Base-by-base conservation (phyloP, 2,113 vertebrate species). In the Uropsilus gracilis region DNA sequence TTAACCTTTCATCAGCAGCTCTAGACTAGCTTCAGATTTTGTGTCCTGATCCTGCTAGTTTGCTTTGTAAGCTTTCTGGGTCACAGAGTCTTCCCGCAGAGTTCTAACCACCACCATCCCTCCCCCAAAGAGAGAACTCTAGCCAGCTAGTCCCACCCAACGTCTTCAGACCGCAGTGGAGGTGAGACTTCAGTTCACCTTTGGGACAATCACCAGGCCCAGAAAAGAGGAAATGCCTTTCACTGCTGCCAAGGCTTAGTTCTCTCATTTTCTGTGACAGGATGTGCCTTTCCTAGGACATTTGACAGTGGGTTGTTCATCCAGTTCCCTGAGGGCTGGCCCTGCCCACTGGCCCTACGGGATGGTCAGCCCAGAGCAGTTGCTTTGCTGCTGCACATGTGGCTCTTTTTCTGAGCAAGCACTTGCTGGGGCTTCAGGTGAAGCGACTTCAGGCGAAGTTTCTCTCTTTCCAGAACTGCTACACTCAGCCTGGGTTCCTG, bases 151-250 rank as follows among this genome's bases (percentile, higher is more conserved):
- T 17, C 50, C 16, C 50, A 17, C 50, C 50, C 14, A 1, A 53
- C 17, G 10, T 30, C 42, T 57, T 68, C 30, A 3, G 28, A 20
- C 39, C 9, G 26, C 57, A 93, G 30, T 50, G 39, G 57, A n/a
- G 14, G n/a, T 50, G 63, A 37, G 71, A 46, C 88, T 86, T 53
- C 37, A 77, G 48, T 66, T 77, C 71, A 42, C 64, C 71, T 77
- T 42, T 57, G 39, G 71, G 84, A 84, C 55, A 78, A 72, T 80
- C 84, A 24, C 39, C 72, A 73, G 71, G 46, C 55, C 53, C 71
- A 48, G 61, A 64, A 53, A 50, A 53, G 57, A 91, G 72, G 77
- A 86, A 96, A 89, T 89, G 78, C 64, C 57, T 53, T 73, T 48
- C 28, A 18, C 24, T 1, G 0, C 48, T 66, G 46, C 64, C 68